Percentiles rank a stretch among this genome's conserved stretches.
These are phyloP conservation scores for Ceyx erithaca DNA, from an alignment of 2,797 vertebrate species.

Conservation along the genomic window DNA sequence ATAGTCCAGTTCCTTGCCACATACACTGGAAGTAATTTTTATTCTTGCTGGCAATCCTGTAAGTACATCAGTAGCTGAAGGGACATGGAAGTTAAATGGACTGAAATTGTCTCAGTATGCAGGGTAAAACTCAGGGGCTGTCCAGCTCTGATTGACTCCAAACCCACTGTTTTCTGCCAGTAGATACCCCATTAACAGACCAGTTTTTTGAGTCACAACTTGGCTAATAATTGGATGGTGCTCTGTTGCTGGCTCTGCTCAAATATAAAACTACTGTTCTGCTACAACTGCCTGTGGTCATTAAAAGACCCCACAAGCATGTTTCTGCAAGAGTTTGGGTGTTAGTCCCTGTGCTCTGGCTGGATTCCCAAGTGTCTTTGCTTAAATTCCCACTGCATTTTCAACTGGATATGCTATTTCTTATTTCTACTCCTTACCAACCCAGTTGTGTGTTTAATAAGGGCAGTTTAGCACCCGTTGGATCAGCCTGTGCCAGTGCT, in stretches of 20 bases:
- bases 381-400: neutral
- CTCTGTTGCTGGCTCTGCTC: neutral
- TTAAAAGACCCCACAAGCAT: neutral
- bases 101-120: neutral
- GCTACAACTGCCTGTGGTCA: neutral
- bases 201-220: neutral
- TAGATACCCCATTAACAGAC: neutral
- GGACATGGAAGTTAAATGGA: rapidly evolving
- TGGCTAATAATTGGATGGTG: neutral
- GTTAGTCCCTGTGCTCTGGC: neutral
- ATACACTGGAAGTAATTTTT: neutral
- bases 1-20: neutral
- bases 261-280: neutral
- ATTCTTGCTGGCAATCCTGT: neutral
- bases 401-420: neutral
- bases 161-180: neutral
- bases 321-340: neutral
- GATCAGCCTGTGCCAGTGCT: neutral
- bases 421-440: neutral
- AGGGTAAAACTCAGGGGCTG: neutral
- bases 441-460: neutral
- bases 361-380: neutral
- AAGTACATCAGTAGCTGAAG: neutral
- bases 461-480: neutral
- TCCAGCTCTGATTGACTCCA: neutral